Base-by-base conservation (phyloP, 2,888 invertebrate species). In the Sphaeridia pumilis region DNA sequence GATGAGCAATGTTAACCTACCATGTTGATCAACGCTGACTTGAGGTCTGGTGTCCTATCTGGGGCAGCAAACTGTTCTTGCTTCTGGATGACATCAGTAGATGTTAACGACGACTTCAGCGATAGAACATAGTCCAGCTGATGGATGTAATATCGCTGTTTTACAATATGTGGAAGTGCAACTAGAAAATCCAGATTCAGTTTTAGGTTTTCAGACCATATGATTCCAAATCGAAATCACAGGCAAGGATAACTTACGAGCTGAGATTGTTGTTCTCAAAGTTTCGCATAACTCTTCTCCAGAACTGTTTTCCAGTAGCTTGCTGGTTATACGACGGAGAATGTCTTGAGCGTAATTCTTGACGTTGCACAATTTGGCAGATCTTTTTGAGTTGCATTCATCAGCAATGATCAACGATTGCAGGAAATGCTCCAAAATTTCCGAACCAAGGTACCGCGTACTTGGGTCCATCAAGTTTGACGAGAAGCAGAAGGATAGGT, bases 1-100 rank as follows among this genome's bases (percentile, higher is more conserved):
- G 31, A 10, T 31, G 31, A 20, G 20, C 12, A 26, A 44, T 26
- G 12, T 44, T 44, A 27, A 4, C 20, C 20, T 34, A 50, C 50
- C 35, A 51, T 31, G 24, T 51, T 51, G 10, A 51, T 51, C 35
- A 34, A 34, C 12, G 34, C 17, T 2, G 10, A n/a, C 41, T 46
- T 46, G 45, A 38, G 26, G 10, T 28, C 34, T 28, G 17, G 2
- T 7, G 22, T 28, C 34, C 20, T 22, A 14, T 25, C n/a, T n/a
- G n/a, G n/a, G n/a, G n/a, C n/a, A n/a, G n/a, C 55, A 36, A 56
- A 57, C 36, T 41, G 46, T 42, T 63, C 63, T 52, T 63, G 63
- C 35, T 55, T 50, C 22, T 56, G 58, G 10, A 63, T n/a, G 7
- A 58, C 48, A 41, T 59, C 52, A 7, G 26, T 21, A n/a, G 52